Conservation (phyloP, 1,140 invertebrate species). For the Aradophagus sp. region DNA sequence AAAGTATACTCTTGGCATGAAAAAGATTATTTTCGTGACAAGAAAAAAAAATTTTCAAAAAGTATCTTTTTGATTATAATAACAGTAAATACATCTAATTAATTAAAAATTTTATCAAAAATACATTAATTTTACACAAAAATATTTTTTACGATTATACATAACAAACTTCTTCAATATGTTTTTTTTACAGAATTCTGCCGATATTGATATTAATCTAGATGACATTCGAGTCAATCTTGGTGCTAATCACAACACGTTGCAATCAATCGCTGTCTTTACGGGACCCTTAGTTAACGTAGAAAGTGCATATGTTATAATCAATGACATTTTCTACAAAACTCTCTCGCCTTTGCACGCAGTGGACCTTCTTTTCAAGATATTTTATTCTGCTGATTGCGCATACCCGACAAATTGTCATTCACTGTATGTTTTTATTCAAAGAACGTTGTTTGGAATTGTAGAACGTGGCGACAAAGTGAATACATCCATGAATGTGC, state of each 20-base stretch:
- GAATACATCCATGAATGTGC: not conserved
- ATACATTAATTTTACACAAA: too few relatives aligned
- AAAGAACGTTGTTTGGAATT: conserved; percentile 2
- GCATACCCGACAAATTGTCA: conserved; percentile 11
- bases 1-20: too few relatives aligned
- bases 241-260: conserved; percentile 1
- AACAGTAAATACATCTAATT: too few relatives aligned
- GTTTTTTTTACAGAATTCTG: conserved; percentile 9
- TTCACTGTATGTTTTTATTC: conserved; percentile 11
- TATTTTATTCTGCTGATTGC: conserved; percentile 16
- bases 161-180: too few relatives aligned
- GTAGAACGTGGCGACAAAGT: not conserved
- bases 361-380: conserved; percentile 9
- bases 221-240: conserved; percentile 3
- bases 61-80: too few relatives aligned
- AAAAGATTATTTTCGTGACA: too few relatives aligned
- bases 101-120: too few relatives aligned
- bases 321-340: conserved; percentile 16
- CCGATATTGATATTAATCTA: conserved; percentile 1
- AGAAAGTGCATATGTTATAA: conserved; percentile 5
- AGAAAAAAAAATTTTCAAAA: too few relatives aligned
- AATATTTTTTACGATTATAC: too few relatives aligned
- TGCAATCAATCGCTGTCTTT: conserved; percentile 12
- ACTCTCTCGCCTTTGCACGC: conserved; percentile 5
- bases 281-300: conserved; percentile 13